These are phyloP conservation scores for Pemphigus obesinymphae DNA, from an alignment of 1,140 invertebrate genomes.

Conservation along the genomic window DNA sequence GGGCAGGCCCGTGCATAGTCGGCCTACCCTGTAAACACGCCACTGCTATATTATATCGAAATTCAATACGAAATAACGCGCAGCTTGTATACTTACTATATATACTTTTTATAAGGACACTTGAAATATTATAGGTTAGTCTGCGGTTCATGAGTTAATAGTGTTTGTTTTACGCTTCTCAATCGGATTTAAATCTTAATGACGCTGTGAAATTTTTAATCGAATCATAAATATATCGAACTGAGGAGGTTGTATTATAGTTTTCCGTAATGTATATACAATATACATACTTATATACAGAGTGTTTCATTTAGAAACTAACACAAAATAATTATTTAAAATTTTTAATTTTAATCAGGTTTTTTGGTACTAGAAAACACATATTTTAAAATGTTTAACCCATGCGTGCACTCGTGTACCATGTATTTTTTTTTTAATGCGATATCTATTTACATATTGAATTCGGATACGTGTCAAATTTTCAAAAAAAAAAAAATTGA, in stretches of 20 bases:
- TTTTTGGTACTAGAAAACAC: too few species aligned
- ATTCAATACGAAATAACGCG: background rate
- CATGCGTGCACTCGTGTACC: too few species aligned
- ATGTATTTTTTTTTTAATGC: too few species aligned
- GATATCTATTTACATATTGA: too few species aligned
- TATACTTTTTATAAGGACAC: background rate
- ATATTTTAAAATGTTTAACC: too few species aligned
- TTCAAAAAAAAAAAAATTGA: too few species aligned
- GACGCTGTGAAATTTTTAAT: conserved; percentile 11
- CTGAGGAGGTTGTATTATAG: background rate
- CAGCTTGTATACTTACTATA: background rate
- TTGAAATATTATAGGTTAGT: background rate
- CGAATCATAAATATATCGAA: conserved; percentile 2
- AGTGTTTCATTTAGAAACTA: too few species aligned
- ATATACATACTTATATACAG: background rate
- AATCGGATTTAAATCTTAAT: conserved; percentile 11
- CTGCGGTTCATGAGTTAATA: background rate
- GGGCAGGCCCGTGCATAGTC: too few species aligned
- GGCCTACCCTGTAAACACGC: too few species aligned
- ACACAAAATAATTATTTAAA: too few species aligned
- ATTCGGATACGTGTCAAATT: too few species aligned
- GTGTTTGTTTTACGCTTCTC: background rate
- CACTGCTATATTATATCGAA: background rate
- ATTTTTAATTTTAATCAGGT: too few species aligned
- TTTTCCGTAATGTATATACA: background rate